phyloP scores from a whole-genome alignment of 2,113 vertebrate genomes.

The Atrichornis clamosus region DNA sequence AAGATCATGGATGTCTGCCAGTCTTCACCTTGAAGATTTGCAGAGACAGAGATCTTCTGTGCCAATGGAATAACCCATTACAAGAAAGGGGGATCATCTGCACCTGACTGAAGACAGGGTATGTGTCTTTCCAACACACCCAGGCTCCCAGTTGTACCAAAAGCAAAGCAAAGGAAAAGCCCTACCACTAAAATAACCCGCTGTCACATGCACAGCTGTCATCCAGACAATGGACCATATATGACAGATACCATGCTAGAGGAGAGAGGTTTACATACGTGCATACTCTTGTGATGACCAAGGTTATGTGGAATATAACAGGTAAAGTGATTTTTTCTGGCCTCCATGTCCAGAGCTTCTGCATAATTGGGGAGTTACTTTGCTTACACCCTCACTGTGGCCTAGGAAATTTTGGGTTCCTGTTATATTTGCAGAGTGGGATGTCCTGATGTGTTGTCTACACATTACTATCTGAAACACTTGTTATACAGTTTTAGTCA shows the following conservation, averaged over 20 bases:
- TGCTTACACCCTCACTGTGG: not conserved
- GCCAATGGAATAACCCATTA: not conserved
- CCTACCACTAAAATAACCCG: not conserved
- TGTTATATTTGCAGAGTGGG: not conserved
- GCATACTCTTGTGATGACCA: not conserved
- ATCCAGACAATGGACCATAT: not conserved
- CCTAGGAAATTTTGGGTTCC: not conserved
- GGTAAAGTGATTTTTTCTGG: not conserved
- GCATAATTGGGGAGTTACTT: not conserved
- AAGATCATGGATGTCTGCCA: not conserved
- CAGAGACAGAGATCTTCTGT: accelerated
- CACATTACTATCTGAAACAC: not conserved
- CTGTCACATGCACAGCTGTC: not conserved
- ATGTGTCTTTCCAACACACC: not conserved
- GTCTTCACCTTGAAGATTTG: not conserved
- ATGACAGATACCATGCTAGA: not conserved
- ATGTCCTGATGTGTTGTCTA: not conserved
- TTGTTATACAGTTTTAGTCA: conserved; percentile 25
- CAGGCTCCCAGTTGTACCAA: not conserved
- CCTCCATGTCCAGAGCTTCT: not conserved
- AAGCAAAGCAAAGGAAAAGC: not conserved
- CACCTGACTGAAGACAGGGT: not conserved
- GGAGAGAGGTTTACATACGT: not conserved
- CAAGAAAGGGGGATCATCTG: not conserved
- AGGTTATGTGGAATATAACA: not conserved